A percentile compares a stretch with the other conserved stretches of the same genome.
Conservation (phyloP, 1,140 invertebrate genomes). For the Triops longicaudatus region DNA sequence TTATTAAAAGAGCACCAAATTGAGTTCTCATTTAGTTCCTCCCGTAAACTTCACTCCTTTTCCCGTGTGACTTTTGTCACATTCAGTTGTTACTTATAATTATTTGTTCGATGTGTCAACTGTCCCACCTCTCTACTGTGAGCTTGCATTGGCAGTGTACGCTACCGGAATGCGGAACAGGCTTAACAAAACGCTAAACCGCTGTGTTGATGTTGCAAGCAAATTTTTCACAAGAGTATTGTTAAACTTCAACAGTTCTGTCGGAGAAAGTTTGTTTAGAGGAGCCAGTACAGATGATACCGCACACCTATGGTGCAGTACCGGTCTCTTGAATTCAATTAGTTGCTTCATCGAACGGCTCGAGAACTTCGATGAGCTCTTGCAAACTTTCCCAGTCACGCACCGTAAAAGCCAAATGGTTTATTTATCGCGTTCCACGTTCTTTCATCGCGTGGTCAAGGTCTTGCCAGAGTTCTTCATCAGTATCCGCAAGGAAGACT, state of each 20-base stretch:
- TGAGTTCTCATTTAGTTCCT: too few species aligned
- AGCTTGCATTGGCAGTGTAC: too few species aligned
- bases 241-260: not conserved
- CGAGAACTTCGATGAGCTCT: not conserved
- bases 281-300: not conserved
- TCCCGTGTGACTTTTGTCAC: too few species aligned
- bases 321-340: not conserved
- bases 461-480: not conserved
- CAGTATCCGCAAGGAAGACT: not conserved
- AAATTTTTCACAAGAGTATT: not conserved
- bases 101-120: too few species aligned
- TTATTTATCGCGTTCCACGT: not conserved
- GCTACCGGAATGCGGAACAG: not conserved
- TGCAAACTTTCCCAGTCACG: not conserved
- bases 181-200: not conserved
- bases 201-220: not conserved
- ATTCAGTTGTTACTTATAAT: too few species aligned
- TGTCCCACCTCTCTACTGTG: too few species aligned
- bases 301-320: not conserved
- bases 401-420: not conserved
- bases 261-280: not conserved
- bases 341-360: not conserved
- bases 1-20: too few species aligned
- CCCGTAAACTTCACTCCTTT: too few species aligned
- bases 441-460: not conserved